Conservation (phyloP, 2,113 vertebrate species). For the Sakesphorus luctuosus region DNA sequence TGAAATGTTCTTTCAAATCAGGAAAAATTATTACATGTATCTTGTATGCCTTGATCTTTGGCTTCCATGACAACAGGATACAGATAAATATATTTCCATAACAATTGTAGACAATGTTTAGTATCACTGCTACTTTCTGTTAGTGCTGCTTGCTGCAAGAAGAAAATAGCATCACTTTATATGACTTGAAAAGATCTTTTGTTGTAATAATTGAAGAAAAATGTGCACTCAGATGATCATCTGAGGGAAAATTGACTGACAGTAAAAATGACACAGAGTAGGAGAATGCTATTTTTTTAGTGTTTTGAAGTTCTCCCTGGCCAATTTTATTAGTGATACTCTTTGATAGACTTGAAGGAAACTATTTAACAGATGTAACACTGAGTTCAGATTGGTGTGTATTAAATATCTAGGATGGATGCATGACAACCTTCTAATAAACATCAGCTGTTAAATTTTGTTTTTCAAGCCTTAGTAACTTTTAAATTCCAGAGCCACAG, state of each 20-base stretch:
- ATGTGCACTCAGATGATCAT: slow-evolving; percentile 42
- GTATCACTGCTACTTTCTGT: slow-evolving; percentile 56
- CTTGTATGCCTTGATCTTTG: slow-evolving; percentile 69
- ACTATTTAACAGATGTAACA: neutral
- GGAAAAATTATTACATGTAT: slow-evolving; percentile 52
- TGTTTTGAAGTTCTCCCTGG: neutral
- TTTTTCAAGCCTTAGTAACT: neutral
- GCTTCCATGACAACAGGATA: slow-evolving; percentile 73
- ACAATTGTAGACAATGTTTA: slow-evolving; percentile 68
- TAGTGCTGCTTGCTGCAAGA: slow-evolving; percentile 34
- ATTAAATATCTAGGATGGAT: neutral
- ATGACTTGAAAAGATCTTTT: slow-evolving; percentile 62
- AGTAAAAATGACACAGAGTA: neutral
- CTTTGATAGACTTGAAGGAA: neutral
- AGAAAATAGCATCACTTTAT: slow-evolving; percentile 60
- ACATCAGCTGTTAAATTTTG: neutral
- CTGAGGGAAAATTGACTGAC: neutral
- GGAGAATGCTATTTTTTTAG: neutral
- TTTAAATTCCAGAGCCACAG: neutral
- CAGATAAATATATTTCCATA: slow-evolving; percentile 75
- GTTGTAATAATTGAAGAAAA: slow-evolving; percentile 63
- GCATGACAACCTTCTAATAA: neutral
- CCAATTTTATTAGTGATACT: neutral
- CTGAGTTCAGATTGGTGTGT: neutral
- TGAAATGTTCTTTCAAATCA: slow-evolving; percentile 65